phyloP scores from a whole-genome alignment of 2,888 invertebrate genomes.

The Limnephilus marmoratus region DNA sequence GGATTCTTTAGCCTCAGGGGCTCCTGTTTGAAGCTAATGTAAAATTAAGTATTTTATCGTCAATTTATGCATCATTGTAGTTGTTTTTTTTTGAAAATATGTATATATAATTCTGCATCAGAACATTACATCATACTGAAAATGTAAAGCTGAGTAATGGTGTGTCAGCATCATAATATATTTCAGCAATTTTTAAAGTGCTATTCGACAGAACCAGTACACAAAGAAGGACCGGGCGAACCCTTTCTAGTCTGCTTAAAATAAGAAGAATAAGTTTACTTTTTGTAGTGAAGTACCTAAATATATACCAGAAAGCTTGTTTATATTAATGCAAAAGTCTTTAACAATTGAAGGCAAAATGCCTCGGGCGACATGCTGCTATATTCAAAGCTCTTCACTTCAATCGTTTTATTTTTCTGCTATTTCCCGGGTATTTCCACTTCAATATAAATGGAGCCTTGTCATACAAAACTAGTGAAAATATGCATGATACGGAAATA shows the following conservation, averaged over 20 bases:
- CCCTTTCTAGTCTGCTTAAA: background rate
- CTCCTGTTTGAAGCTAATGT: no score
- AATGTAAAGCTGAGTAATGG: background rate
- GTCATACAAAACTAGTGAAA: background rate
- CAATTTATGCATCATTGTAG: no score
- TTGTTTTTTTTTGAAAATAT: no score
- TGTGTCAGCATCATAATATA: background rate
- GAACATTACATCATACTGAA: background rate
- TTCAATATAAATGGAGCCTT: slow-evolving; percentile 18
- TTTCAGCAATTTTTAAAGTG: background rate
- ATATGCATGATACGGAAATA: slow-evolving; percentile 10
- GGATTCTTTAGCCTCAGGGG: no score
- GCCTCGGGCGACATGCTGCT: slow-evolving; percentile 34
- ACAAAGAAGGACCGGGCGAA: background rate
- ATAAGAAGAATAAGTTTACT: background rate
- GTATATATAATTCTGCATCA: no score
- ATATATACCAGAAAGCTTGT: background rate
- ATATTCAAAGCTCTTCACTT: slow-evolving; percentile 18
- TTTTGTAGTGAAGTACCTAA: background rate
- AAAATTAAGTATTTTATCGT: no score
- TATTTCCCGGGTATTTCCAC: slow-evolving; percentile 16
- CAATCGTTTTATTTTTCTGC: slow-evolving; percentile 33
- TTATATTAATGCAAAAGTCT: slow-evolving; percentile 8
- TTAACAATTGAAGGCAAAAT: slow-evolving; percentile 45
- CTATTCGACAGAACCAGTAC: slow-evolving; percentile 6